These are phyloP conservation scores for Folsomia manolachei DNA, from an alignment of 2,888 invertebrate genomes.

Conservation along the genomic window DNA sequence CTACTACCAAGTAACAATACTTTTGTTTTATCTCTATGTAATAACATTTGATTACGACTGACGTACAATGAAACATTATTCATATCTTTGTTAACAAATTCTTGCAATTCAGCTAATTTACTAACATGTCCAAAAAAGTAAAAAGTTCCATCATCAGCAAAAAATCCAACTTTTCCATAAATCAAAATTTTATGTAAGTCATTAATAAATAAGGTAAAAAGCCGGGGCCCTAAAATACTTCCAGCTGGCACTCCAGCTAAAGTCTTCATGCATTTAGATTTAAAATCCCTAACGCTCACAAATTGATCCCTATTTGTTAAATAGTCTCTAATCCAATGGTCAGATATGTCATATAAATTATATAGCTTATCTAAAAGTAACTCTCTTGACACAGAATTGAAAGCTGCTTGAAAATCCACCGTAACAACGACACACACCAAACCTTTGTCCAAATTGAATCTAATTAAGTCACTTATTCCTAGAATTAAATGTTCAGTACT, in stretches of 20 bases:
- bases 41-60: too few species aligned
- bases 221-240: slow-evolving; percentile 5
- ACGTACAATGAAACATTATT: too few species aligned
- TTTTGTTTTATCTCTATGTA: too few species aligned
- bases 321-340: slow-evolving; percentile 23
- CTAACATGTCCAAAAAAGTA: slow-evolving; percentile 21
- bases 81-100: too few species aligned
- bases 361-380: slow-evolving; percentile 12
- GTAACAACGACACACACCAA: slow-evolving; percentile 2
- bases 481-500: slow-evolving; percentile 24
- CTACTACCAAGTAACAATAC: too few species aligned
- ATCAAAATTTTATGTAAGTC: slow-evolving; percentile 16
- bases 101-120: too few species aligned
- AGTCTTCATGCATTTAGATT: background rate
- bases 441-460: slow-evolving; percentile 19
- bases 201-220: slow-evolving; percentile 22
- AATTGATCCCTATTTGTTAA: slow-evolving; percentile 18
- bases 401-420: slow-evolving; percentile 19
- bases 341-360: slow-evolving; percentile 11
- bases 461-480: slow-evolving; percentile 13
- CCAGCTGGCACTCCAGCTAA: slow-evolving; percentile 27
- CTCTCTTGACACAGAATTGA: slow-evolving; percentile 21
- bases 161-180: background rate
- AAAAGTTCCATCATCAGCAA: slow-evolving; percentile 27
- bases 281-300: slow-evolving; percentile 11